A percentile compares a stretch with the other conserved stretches of the same genome.
phyloP scores from a whole-genome alignment of 2,797 vertebrate genomes.

The Enteromius viviparus region DNA sequence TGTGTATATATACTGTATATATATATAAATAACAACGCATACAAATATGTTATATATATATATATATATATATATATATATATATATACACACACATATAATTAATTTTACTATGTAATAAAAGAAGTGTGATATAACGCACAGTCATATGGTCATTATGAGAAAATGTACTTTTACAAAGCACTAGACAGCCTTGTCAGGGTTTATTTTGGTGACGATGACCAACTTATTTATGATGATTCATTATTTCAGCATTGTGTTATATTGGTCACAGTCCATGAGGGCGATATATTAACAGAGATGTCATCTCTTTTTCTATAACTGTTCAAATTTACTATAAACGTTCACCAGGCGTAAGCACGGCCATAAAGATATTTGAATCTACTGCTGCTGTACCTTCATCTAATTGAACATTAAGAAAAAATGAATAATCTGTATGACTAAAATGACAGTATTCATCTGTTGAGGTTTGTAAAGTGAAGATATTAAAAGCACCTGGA shows the following conservation, averaged over 20 bases:
- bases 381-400: background rate
- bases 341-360: background rate
- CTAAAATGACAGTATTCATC: background rate
- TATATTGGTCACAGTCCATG: background rate
- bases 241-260: background rate
- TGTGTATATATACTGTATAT: too few relatives aligned
- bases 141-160: background rate
- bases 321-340: background rate
- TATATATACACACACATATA: background rate
- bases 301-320: background rate
- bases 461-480: background rate
- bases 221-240: background rate
- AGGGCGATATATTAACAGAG: background rate
- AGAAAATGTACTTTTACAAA: background rate
- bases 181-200: background rate
- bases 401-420: background rate
- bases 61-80: too few relatives aligned
- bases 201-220: background rate
- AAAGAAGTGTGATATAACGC: background rate
- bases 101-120: background rate
- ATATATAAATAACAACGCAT: too few relatives aligned
- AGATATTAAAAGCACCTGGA: slow-evolving; percentile 51
- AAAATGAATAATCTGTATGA: background rate
- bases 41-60: too few relatives aligned
- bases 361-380: background rate